Conservation (phyloP, 2,797 vertebrate species). For the Acanthopagrus latus region DNA sequence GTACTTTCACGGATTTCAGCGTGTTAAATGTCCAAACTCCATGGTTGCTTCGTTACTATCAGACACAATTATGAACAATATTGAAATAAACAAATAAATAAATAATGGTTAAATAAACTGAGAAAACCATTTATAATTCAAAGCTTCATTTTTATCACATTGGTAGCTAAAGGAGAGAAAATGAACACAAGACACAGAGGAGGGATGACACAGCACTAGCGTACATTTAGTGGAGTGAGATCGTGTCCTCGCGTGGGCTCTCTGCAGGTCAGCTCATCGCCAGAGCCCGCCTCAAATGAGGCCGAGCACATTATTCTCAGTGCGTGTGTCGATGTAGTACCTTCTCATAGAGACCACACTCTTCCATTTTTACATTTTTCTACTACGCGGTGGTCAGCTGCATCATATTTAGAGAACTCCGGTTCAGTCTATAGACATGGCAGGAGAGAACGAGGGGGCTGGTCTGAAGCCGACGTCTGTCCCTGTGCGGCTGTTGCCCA, state of each 20-base stretch:
- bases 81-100: conserved; percentile 69
- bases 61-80: conserved; percentile 56
- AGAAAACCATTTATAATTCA: conserved; percentile 52
- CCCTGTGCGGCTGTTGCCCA: conserved; percentile 64
- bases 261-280: conserved; percentile 50
- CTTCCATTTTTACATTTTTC: conserved; percentile 25
- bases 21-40: conserved; percentile 39
- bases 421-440: conserved; percentile 58
- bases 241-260: conserved; percentile 48
- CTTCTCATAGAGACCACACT: conserved; percentile 43
- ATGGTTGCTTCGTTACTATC: conserved; percentile 38
- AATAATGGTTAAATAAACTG: conserved; percentile 71
- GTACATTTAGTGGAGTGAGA: conserved; percentile 61
- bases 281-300: conserved; percentile 25
- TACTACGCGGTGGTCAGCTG: conserved; percentile 42
- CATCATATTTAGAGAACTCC: conserved; percentile 51
- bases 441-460: conserved; percentile 56
- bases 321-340: conserved; percentile 46
- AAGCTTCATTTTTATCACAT: conserved; percentile 56
- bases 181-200: conserved; percentile 61
- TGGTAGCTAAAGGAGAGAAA: conserved; percentile 49
- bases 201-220: conserved; percentile 60
- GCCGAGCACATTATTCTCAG: conserved; percentile 44
- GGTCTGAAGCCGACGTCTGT: conserved; percentile 70
- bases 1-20: conserved; percentile 54